A percentile compares a stretch with the other conserved stretches of the same genome.
Evolutionary conservation across 2,797 vertebrate genomes (phyloP).

Genomic region (Jordanella pulchra): DNA sequence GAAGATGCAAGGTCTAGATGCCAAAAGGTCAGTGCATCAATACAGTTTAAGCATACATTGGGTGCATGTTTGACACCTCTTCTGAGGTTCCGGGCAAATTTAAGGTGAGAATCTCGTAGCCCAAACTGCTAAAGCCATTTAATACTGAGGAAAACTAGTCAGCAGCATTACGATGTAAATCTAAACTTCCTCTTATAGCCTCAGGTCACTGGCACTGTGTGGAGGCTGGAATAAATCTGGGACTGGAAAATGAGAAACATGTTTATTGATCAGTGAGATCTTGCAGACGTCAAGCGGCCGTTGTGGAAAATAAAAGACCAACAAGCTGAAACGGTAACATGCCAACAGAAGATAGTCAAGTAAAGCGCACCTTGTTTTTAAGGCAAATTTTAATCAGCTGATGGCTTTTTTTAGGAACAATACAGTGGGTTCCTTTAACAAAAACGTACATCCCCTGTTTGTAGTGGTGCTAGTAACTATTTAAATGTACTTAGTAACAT

Average conservation of each 20-base stretch:
- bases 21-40: conserved; percentile 22
- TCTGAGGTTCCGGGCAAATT: conserved; percentile 6
- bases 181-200: conserved; percentile 25
- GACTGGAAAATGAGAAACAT: conserved; percentile 27
- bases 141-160: conserved; percentile 38
- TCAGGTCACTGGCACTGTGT: conserved; percentile 16
- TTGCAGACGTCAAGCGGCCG: conserved; percentile 11
- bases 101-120: conserved; percentile 43
- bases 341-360: neutral
- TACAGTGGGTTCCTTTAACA: neutral
- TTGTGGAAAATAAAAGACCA: neutral
- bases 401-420: neutral
- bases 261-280: conserved; percentile 32
- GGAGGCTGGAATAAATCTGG: conserved; percentile 19
- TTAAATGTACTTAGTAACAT: too few species aligned
- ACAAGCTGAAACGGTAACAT: neutral
- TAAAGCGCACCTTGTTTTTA: too few species aligned
- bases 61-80: neutral
- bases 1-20: conserved; percentile 32
- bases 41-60: neutral
- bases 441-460: neutral
- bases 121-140: conserved; percentile 25
- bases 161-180: conserved; percentile 59
- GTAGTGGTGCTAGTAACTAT: too few species aligned
- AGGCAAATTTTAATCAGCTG: neutral